These are phyloP conservation scores for Triplophysa tibetana DNA, from an alignment of 2,113 vertebrate species.

Conservation along the genomic window DNA sequence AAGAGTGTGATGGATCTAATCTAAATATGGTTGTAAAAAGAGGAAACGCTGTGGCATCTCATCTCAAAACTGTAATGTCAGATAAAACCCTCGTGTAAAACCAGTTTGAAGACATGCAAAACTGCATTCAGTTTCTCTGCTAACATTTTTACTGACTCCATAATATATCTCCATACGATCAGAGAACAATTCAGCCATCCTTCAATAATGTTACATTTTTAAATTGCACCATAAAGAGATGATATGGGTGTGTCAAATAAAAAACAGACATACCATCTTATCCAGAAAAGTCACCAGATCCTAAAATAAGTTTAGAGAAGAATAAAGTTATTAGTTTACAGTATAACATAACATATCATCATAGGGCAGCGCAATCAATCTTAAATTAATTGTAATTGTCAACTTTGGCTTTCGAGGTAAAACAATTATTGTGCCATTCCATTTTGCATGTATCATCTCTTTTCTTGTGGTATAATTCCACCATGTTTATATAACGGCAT, in stretches of 20 bases:
- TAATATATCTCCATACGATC: too few relatives aligned
- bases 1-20: too few relatives aligned
- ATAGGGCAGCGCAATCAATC: too few relatives aligned
- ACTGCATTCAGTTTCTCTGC: not conserved
- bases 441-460: too few relatives aligned
- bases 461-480: too few relatives aligned
- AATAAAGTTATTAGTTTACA: not conserved
- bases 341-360: not conserved
- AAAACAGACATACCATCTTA: constrained; percentile 66
- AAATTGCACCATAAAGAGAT: not conserved
- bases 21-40: not conserved
- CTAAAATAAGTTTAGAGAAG: constrained; percentile 48
- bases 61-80: not conserved
- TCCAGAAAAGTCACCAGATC: constrained; percentile 71
- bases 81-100: not conserved
- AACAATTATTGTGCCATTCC: too few relatives aligned
- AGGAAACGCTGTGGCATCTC: not conserved
- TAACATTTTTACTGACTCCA: too few relatives aligned
- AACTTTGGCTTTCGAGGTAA: too few relatives aligned
- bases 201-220: not conserved
- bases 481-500: too few relatives aligned
- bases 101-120: constrained; percentile 4
- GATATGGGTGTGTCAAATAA: not conserved
- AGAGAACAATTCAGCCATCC: not conserved
- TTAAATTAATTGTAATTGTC: too few relatives aligned